Percentiles rank a stretch among this genome's conserved stretches.
These are phyloP conservation scores for Scomberomorus guttatus DNA, from an alignment of 2,797 vertebrate species.

Conservation along the genomic window DNA sequence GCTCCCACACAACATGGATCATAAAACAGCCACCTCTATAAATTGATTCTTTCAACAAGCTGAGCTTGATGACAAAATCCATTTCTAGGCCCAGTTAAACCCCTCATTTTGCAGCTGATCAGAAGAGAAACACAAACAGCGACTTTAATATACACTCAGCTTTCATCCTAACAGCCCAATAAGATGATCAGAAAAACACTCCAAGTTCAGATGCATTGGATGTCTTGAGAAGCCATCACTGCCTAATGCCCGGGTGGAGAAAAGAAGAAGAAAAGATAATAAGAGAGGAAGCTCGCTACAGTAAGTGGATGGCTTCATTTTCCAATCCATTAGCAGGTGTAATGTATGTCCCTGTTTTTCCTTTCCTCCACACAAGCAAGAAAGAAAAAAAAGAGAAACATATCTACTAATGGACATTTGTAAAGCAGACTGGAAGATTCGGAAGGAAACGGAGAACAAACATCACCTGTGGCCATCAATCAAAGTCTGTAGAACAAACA, in stretches of 20 bases:
- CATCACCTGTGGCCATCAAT: slow-evolving; percentile 53
- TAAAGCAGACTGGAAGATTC: slow-evolving; percentile 24
- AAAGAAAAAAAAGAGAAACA: slow-evolving; percentile 48
- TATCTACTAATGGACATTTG: slow-evolving; percentile 63
- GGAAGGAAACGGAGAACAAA: slow-evolving; percentile 30
- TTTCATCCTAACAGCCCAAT: background rate
- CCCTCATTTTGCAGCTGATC: slow-evolving; percentile 51
- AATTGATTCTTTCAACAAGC: slow-evolving; percentile 67
- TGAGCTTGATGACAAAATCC: slow-evolving; percentile 59
- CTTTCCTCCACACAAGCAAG: slow-evolving; percentile 36
- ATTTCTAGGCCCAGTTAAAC: slow-evolving; percentile 56
- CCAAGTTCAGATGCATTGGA: slow-evolving; percentile 6
- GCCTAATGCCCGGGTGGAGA: slow-evolving; percentile 22
- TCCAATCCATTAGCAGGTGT: slow-evolving; percentile 72
- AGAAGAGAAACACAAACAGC: slow-evolving; percentile 45
- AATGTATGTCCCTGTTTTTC: slow-evolving; percentile 63
- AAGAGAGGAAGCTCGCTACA: slow-evolving; percentile 17
- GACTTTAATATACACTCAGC: slow-evolving; percentile 40
- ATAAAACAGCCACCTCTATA: slow-evolving; percentile 60
- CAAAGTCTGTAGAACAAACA: slow-evolving; percentile 47
- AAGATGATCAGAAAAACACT: slow-evolving; percentile 32
- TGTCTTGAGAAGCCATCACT: background rate
- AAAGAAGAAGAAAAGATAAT: slow-evolving; percentile 36
- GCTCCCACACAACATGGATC: slow-evolving; percentile 52
- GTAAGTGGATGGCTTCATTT: slow-evolving; percentile 57